phyloP scores from a whole-genome alignment of 2,797 vertebrate species.

The Myiotriccus ornatus region DNA sequence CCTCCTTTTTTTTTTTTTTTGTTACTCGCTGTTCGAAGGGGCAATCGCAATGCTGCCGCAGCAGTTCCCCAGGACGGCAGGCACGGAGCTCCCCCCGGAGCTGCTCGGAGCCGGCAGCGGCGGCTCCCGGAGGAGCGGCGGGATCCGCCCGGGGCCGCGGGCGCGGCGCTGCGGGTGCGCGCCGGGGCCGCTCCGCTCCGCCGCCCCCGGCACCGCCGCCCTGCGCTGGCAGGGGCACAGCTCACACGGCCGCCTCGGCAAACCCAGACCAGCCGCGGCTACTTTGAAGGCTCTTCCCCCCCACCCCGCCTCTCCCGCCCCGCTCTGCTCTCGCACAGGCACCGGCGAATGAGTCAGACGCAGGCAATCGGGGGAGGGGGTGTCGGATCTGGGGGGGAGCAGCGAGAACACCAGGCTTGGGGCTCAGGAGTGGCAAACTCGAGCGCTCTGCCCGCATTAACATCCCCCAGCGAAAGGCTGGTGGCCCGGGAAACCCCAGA shows the following conservation, averaged over 20 bases:
- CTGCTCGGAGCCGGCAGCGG: slow-evolving; percentile 75
- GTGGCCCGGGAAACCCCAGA: neutral
- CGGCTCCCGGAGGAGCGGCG: slow-evolving; percentile 61
- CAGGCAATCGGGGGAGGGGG: slow-evolving; percentile 8
- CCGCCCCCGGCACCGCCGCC: slow-evolving; percentile 11
- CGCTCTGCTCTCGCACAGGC: neutral
- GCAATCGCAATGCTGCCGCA: neutral
- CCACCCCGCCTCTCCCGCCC: neutral
- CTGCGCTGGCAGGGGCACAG: slow-evolving; percentile 21
- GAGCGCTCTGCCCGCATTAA: neutral
- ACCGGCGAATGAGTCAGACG: slow-evolving; percentile 29
- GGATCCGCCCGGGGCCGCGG: neutral
- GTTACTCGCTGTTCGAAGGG: neutral
- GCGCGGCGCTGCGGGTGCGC: neutral
- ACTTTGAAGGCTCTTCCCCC: slow-evolving; percentile 6
- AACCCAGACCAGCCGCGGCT: neutral
- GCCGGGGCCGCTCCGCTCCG: neutral
- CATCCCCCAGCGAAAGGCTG: neutral
- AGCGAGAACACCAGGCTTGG: neutral
- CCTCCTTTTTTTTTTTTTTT: too few species aligned
- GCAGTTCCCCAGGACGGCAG: slow-evolving; percentile 77
- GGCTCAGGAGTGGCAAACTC: neutral
- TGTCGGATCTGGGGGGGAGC: neutral
- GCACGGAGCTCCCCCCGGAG: slow-evolving; percentile 59
- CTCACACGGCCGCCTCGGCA: neutral